Conservation (phyloP, 2,888 invertebrate genomes). For the Ichneumoninae sp. region DNA sequence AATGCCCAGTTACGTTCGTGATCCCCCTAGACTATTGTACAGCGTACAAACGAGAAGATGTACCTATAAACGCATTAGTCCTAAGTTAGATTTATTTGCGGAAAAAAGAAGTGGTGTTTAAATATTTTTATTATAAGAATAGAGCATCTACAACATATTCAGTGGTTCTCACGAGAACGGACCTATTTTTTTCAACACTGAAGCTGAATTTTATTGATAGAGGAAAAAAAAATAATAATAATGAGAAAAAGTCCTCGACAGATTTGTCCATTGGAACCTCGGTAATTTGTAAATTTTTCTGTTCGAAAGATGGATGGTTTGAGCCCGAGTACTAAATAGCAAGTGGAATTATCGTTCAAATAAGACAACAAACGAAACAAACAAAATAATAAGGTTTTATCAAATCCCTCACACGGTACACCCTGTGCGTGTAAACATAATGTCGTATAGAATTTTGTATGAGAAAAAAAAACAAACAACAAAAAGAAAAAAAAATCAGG, state of each 20-base stretch:
- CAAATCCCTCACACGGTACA: conserved; percentile 66
- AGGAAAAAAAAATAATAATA: conserved; percentile 21
- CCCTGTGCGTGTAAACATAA: conserved; percentile 73
- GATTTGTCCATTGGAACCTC: conserved; percentile 59
- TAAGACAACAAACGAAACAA: conserved; percentile 48
- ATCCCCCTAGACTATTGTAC: conserved; percentile 68
- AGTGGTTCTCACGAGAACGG: conserved; percentile 65
- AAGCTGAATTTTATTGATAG: conserved; percentile 69
- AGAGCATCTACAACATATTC: conserved; percentile 64
- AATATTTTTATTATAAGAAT: conserved; percentile 70
- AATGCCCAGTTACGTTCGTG: conserved; percentile 60
- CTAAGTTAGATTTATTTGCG: conserved; percentile 67
- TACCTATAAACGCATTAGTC: conserved; percentile 67
- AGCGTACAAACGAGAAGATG: conserved; percentile 69
- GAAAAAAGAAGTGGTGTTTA: conserved; percentile 65
- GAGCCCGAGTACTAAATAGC: conserved; percentile 52
- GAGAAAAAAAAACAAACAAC: conserved; percentile 68
- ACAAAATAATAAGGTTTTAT: conserved; percentile 63
- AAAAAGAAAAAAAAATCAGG: conserved; percentile 49
- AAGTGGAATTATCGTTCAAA: conserved; percentile 63
- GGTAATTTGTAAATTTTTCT: conserved; percentile 67
- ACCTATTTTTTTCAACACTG: conserved; percentile 69
- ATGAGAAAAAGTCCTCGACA: conserved; percentile 10
- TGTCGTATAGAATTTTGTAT: conserved; percentile 78
- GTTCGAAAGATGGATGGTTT: conserved; percentile 63